phyloP scores from a whole-genome alignment of 2,797 vertebrate species.

The Xerus rutilus region DNA sequence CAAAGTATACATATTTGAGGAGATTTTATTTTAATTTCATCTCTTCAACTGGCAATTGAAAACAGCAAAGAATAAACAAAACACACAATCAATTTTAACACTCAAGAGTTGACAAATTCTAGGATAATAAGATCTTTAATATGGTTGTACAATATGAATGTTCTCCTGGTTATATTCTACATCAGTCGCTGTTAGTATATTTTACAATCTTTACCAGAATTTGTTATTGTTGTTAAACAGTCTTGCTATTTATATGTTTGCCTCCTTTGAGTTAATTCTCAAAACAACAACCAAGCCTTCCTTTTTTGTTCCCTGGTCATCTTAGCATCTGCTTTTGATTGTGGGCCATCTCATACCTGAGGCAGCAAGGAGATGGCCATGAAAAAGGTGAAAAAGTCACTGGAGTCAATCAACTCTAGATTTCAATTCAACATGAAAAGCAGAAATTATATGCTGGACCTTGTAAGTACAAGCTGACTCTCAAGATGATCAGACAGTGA shows the following conservation, averaged over 20 bases:
- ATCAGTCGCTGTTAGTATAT: slow-evolving; percentile 1
- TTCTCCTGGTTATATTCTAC: slow-evolving; percentile 37
- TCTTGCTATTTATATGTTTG: background rate
- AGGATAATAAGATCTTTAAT: slow-evolving; percentile 19
- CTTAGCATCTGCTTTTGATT: background rate
- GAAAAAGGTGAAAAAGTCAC: background rate
- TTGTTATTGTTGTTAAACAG: background rate
- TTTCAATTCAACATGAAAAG: background rate
- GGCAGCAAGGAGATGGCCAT: background rate
- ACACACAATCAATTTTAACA: slow-evolving; percentile 32
- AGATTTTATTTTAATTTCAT: slow-evolving; percentile 6
- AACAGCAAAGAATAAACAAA: slow-evolving; percentile 60
- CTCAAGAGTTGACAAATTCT: background rate
- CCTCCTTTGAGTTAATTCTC: background rate
- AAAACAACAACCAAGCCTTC: background rate
- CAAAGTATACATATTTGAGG: slow-evolving; percentile 14
- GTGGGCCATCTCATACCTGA: background rate
- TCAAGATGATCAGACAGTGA: background rate
- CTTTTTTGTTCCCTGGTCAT: background rate
- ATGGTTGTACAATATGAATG: background rate
- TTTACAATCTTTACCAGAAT: slow-evolving; percentile 37
- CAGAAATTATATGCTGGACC: background rate
- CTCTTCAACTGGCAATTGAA: slow-evolving; percentile 48
- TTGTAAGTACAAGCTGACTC: background rate
- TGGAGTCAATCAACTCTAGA: background rate